A percentile compares a stretch with the other conserved stretches of the same genome.
Conservation (phyloP, 2,888 invertebrate genomes). For the Selenia dentaria region DNA sequence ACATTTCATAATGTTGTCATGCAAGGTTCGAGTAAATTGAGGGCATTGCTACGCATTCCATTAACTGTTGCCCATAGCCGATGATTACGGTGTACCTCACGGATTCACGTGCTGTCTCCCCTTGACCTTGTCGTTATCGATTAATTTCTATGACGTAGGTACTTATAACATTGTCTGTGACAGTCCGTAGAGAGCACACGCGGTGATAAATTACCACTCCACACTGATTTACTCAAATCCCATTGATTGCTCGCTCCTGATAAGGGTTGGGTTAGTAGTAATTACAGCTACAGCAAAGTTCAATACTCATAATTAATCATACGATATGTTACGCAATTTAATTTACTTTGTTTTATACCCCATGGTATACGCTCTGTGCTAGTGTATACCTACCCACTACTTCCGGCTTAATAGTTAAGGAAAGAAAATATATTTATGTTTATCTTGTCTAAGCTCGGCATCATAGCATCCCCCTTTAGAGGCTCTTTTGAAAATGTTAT, state of each 20-base stretch:
- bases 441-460: conserved; percentile 8
- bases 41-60: conserved; percentile 44
- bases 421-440: conserved; percentile 8
- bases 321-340: conserved; percentile 5
- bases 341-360: not conserved
- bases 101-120: conserved; percentile 51
- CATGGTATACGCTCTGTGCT: not conserved
- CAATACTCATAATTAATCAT: conserved; percentile 2
- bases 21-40: conserved; percentile 39
- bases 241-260: conserved; percentile 39
- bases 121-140: conserved; percentile 70
- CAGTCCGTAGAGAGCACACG: conserved; percentile 35
- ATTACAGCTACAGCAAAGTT: not conserved
- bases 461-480: not conserved
- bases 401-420: conserved; percentile 1
- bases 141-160: conserved; percentile 62
- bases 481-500: conserved; percentile 11
- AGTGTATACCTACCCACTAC: conserved; percentile 11
- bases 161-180: conserved; percentile 33
- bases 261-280: conserved; percentile 20
- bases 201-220: conserved; percentile 56
- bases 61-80: conserved; percentile 42
- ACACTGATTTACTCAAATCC: conserved; percentile 42
- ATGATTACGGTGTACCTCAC: conserved; percentile 46
- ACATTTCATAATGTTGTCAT: conserved; percentile 24